Base-by-base conservation (phyloP, 2,888 invertebrate genomes). In the Drosophila maculinotata region DNA sequence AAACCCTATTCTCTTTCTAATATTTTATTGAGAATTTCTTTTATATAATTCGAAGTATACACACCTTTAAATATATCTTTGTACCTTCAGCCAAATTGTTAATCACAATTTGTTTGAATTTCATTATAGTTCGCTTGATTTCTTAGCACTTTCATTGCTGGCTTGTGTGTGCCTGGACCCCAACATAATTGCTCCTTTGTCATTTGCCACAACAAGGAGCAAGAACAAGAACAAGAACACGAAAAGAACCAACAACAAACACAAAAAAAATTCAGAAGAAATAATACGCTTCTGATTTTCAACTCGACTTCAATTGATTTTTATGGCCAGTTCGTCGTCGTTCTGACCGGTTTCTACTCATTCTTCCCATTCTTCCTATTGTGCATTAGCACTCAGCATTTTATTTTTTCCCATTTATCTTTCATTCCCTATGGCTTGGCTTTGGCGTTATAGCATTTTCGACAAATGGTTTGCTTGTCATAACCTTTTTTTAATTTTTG, bases 221-320 rank as follows among this genome's bases (percentile, higher is more conserved):
- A 33, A 35, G 44, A 71, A 41, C 69, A 45, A 28, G 14, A 48
- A 17, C 26, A 35, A 35, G 28, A 49, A 39, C 31, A 41, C 42
- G 17, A 44, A 60, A 33, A 26, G 17, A 14, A 41, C 12, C 26
- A 20, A 51, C 14, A 54, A 51, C 23, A 54, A n/a, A n/a, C n/a
- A 51, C 25, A 59, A 59, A 25, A 20, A 45, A 65, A 31, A 20
- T 20, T 45, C 10, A 38, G 14, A 62, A 54, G 36, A 69, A 74
- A 75, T 71, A 75, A 75, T 84, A 74, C 79, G 85, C 68, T 84
- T 60, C 79, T 84, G 80, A 81, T 81, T 81, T 81, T 81, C 85
- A 76, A 79, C 85, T 84, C 85, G 80, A 81, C 80, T 81, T 81
- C 85, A 81, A 81, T 81, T 81, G 80, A 81, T 81, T 75, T 74